Evolutionary conservation across 2,113 vertebrate species (phyloP), one percentile per base, ranked within the genome.

Genomic region (Pelodiscus sinensis): DNA sequence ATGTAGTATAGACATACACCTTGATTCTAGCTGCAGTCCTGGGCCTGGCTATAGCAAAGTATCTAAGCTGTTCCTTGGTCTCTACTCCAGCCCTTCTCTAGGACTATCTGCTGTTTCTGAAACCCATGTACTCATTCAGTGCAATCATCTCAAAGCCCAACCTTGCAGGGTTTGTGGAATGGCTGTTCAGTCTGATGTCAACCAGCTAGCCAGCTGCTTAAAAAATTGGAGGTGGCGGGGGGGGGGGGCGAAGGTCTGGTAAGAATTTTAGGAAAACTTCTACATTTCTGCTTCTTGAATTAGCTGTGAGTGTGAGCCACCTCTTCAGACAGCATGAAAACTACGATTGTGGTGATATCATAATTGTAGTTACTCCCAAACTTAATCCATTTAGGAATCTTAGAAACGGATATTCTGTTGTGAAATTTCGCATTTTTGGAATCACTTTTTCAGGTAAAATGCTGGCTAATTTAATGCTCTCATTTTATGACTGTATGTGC

Each of bases 391-490:
- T 89, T 27, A 81, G 88, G 9, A 31, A 62, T 90, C 84, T 91
- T 78, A 79, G 19, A 89, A 93, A 35, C 84, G 86, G 24, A 27
- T 90, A 93, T 87, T 90, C 50, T 81, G 24, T 38, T 38, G 35
- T 75, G 71, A 75, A 68, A 44, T 75, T 75, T 73, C 71, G 71
- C 71, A 73, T 44, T 38, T 90, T 78, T 90, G 62, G 73, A 92
- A 95, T 21, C 83, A 65, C 71, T 92, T 11, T 81, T 94, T 87
- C 77, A 84, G 79, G 57, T 89, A 60, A 91, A 51, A n/a, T 85
- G 82, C 85, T 60, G 31, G 35, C 81, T 92, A 89, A 71, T 90
- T 87, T 55, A 54, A 21, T 65, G 31, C 81, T 96, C 58, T 85
- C 58, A 58, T 77, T 91, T 93, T 79, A 92, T 94, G 94, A 85